phyloP scores from a whole-genome alignment of 2,797 vertebrate genomes.

The Mionectes olivaceus region DNA sequence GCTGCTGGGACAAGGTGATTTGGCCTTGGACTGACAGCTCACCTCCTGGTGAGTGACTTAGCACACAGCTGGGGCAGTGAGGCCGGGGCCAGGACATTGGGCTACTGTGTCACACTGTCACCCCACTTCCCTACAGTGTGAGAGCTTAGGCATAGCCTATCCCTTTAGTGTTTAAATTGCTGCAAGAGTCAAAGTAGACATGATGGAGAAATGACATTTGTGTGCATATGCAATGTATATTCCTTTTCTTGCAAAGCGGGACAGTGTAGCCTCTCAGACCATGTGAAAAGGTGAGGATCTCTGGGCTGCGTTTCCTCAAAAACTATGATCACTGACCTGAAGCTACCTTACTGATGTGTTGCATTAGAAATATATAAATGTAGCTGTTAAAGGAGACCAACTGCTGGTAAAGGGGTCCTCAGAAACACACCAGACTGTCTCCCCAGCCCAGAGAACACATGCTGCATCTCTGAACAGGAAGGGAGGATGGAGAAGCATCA shows the following conservation, averaged over 20 bases:
- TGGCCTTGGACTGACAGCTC: accelerated
- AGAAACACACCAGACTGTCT: neutral
- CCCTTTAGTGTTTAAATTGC: neutral
- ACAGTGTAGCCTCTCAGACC: neutral
- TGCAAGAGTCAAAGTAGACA: neutral
- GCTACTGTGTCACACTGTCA: accelerated
- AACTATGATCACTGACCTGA: neutral
- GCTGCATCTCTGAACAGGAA: neutral
- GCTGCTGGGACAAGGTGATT: accelerated
- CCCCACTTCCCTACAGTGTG: neutral
- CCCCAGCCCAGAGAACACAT: neutral
- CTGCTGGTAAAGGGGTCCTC: neutral
- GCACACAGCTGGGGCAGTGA: too few relatives aligned
- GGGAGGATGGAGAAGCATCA: neutral
- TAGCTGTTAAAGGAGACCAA: neutral
- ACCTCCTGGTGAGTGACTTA: neutral
- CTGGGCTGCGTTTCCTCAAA: neutral
- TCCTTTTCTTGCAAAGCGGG: neutral
- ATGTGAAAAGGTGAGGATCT: neutral
- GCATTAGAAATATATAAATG: neutral
- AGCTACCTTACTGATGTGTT: neutral
- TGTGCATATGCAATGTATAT: neutral
- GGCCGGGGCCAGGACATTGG: neutral
- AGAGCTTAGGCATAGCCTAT: neutral
- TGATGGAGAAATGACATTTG: neutral